These are phyloP conservation scores for Venusia cambrica DNA, from an alignment of 2,888 invertebrate genomes.

Conservation along the genomic window DNA sequence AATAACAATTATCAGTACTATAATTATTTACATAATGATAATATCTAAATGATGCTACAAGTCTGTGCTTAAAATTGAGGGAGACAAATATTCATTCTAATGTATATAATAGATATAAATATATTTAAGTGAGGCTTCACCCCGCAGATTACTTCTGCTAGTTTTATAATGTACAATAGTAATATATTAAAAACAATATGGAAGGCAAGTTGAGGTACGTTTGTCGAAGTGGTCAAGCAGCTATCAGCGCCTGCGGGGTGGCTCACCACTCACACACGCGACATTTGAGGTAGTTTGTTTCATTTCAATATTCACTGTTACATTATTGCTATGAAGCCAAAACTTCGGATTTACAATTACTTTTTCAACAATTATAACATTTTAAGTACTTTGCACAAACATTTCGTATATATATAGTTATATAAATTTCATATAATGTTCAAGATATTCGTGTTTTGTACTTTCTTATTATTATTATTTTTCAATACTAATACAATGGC, in stretches of 20 bases:
- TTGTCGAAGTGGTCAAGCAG: constrained; percentile 23
- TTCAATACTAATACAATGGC: constrained; percentile 24
- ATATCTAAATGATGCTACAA: constrained; percentile 65
- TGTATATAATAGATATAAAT: constrained; percentile 45
- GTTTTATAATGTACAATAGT: constrained; percentile 22
- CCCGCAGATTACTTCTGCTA: constrained; percentile 22
- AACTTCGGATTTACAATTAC: constrained; percentile 59
- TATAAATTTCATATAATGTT: constrained; percentile 23
- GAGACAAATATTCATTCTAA: constrained; percentile 61
- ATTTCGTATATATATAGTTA: constrained; percentile 30
- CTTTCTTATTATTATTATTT: constrained; percentile 20
- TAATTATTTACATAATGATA: constrained; percentile 71
- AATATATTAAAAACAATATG: constrained; percentile 43
- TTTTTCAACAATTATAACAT: constrained; percentile 64
- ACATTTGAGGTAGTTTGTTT: constrained; percentile 78
- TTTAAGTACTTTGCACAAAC: constrained; percentile 45
- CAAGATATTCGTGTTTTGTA: constrained; percentile 16
- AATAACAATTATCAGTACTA: constrained; percentile 72
- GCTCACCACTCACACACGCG: constrained; percentile 62
- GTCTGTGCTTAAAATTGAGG: constrained; percentile 64
- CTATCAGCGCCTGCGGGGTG: constrained; percentile 32
- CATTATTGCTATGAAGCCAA: constrained; percentile 67
- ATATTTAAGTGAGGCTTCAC: constrained; percentile 28
- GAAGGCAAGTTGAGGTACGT: constrained; percentile 64
- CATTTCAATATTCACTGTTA: constrained; percentile 60